Evolutionary conservation across 1,140 invertebrate species (phyloP).

Genomic region (Sitophilus oryzae): DNA sequence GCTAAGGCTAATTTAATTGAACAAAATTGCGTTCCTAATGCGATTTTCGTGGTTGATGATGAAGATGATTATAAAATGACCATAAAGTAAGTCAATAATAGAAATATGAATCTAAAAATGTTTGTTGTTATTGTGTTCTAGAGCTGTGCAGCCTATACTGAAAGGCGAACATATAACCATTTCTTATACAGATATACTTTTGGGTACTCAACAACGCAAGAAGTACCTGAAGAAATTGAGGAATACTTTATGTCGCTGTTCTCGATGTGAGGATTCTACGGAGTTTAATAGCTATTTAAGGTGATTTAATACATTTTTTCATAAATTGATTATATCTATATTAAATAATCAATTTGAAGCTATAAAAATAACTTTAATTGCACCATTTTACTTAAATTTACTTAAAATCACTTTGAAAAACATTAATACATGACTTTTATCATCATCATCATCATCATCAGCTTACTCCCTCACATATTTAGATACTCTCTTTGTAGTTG

Average conservation of each 20-base stretch:
- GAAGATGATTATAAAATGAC: constrained; percentile 38
- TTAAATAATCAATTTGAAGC: not conserved
- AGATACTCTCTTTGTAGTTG: too few species aligned
- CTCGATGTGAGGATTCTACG: constrained; percentile 57
- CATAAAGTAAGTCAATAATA: constrained; percentile 29
- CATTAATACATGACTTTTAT: too few species aligned
- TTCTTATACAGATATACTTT: constrained; percentile 61
- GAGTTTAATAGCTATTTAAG: constrained; percentile 56
- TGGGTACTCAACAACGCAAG: constrained; percentile 57
- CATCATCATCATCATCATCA: too few species aligned
- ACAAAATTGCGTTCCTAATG: constrained; percentile 61
- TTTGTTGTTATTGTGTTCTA: constrained; percentile 14
- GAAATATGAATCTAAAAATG: not conserved
- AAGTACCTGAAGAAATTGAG: constrained; percentile 56
- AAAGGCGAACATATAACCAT: constrained; percentile 53
- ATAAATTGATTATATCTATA: not conserved
- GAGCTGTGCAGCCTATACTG: constrained; percentile 52
- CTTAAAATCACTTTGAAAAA: too few species aligned
- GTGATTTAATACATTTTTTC: constrained; percentile 2
- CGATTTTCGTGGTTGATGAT: constrained; percentile 51
- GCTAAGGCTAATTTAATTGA: constrained; percentile 55
- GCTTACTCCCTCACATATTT: too few species aligned
- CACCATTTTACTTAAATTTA: not conserved
- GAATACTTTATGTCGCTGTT: constrained; percentile 59
- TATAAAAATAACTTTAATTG: not conserved